Conservation (phyloP, 2,888 invertebrate species). For the Myopa testacea region DNA sequence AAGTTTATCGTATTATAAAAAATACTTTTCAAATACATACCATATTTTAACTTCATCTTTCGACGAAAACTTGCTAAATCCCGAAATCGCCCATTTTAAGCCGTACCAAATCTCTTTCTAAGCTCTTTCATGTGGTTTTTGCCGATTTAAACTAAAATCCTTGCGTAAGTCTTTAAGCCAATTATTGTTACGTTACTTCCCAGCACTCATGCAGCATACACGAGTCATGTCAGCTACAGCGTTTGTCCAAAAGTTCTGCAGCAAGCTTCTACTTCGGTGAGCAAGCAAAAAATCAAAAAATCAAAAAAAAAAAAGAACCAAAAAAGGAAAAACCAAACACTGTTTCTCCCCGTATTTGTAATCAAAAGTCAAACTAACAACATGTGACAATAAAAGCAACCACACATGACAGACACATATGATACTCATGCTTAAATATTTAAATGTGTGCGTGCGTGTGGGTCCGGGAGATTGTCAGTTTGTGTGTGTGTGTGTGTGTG, state of each 20-base stretch:
- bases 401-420: background rate
- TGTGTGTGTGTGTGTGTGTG: background rate
- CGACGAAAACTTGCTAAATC: no score
- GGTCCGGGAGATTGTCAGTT: no score
- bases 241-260: background rate
- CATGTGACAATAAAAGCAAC: conserved; percentile 8
- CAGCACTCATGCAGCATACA: background rate
- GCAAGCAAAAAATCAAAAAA: background rate
- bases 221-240: no score
- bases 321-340: background rate
- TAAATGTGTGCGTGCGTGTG: background rate
- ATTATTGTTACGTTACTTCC: background rate
- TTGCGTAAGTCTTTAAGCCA: conserved; percentile 21
- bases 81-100: no score
- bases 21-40: no score
- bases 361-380: background rate
- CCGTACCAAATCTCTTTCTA: no score
- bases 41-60: no score
- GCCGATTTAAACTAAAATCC: background rate
- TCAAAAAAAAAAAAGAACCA: no score
- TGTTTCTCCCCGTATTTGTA: background rate
- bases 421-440: background rate
- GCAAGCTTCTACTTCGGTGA: no score
- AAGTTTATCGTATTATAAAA: no score
- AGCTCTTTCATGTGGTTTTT: no score